A percentile compares a stretch with the other conserved stretches of the same genome.
phyloP scores from a whole-genome alignment of 2,888 invertebrate species.

The Cephus runcator region DNA sequence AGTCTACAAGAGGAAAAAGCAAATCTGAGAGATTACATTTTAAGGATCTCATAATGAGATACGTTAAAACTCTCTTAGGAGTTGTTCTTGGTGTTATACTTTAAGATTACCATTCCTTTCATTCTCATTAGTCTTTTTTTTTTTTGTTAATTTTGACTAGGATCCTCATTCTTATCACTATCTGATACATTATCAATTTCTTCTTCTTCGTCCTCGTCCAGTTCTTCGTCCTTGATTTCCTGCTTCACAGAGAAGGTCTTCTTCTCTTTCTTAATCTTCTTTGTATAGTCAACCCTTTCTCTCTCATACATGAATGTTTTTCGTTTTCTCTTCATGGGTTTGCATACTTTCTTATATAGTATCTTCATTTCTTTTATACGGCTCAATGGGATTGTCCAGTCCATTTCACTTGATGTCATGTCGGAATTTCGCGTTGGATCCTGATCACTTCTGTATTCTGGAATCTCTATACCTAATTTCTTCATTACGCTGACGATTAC shows the following conservation, averaged over 20 bases:
- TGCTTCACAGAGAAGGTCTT: constrained; percentile 29
- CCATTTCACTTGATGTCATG: constrained; percentile 67
- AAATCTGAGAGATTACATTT: not conserved
- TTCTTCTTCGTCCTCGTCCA: constrained; percentile 5
- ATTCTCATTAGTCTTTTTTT: not conserved
- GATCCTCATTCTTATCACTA: not conserved
- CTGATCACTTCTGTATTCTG: constrained; percentile 73
- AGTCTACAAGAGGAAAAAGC: not conserved
- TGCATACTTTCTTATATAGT: constrained; percentile 69
- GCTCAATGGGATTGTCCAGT: constrained; percentile 79
- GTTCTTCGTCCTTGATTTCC: constrained; percentile 11
- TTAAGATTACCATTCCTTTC: not conserved
- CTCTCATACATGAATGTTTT: constrained; percentile 62
- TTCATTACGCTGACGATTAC: constrained; percentile 81
- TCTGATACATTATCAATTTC: not conserved
- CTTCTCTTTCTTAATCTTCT: constrained; percentile 32
- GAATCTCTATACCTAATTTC: constrained; percentile 78
- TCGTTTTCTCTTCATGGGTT: constrained; percentile 62
- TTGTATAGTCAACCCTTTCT: constrained; percentile 43
- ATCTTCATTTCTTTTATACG: constrained; percentile 73
- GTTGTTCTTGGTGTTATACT: not conserved
- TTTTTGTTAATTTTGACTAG: not conserved
- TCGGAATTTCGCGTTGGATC: constrained; percentile 75
- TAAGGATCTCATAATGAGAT: not conserved
- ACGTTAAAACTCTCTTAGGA: not conserved